Base-by-base conservation (phyloP, 1,140 invertebrate genomes). In the Drosophila sproati region DNA sequence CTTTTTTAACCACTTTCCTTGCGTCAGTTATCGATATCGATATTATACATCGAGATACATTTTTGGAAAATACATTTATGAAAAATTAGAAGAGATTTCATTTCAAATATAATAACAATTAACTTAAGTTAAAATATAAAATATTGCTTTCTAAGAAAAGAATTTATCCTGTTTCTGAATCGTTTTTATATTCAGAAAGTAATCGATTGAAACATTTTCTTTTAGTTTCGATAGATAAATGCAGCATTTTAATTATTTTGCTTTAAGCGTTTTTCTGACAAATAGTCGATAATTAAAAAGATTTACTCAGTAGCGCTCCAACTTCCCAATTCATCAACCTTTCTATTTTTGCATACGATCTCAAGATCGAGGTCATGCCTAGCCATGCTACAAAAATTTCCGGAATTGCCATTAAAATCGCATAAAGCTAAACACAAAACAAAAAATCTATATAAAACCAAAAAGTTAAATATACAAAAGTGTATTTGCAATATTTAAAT, bases 351-450 rank as follows among this genome's bases (percentile, higher is more conserved):
- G 7, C 39, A 76, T n/a, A 45, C 8, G n/a, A 4, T 34, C 3
- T 73, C 64, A 69, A 73, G 64, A 76, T 66, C 61, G 75, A 73
- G 74, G 70, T 57, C 74, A 55, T 78, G 75, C 69, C 77, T 48
- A 68, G 45, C 39, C 47, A 47, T 29, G 63, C 8, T 48, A 52
- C 67, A 32, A n/a, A 50, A 78, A 67, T 86, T 86, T 86, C 79
- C 80, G 62, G 76, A 52, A 50, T 62, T 37, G 34, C 37, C 10
- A 64, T 52, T 51, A 62, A 68, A 50, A 41, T 62, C 52, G 48
- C 31, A 50, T 31, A 10, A 37, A 51, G 48, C 57, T 31, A 7
- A 34, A 32, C 20, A 12, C 32, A 10, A 47, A 60, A 48, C 3
- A 7, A 60, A 48, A 5, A 5, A 2, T n/a, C n/a, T 37, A 55